A percentile compares a stretch with the other conserved stretches of the same genome.
Evolutionary conservation across 2,797 vertebrate genomes (phyloP).

Genomic region (Varecia variegata): DNA sequence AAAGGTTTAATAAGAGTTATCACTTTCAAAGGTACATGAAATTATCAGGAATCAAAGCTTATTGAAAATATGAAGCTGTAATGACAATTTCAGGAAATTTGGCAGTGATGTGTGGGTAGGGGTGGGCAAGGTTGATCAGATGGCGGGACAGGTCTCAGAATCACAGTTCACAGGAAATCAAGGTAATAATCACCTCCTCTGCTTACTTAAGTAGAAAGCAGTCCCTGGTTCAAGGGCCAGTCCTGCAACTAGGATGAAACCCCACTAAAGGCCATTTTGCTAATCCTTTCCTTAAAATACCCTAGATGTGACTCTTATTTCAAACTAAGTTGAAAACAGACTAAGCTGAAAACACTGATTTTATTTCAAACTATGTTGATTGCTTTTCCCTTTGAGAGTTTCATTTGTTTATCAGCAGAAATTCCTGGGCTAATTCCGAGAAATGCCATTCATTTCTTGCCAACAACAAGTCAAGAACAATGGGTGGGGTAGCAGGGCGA

Average conservation of each 20-base stretch:
- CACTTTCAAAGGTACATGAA: constrained; percentile 15
- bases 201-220: constrained; percentile 1
- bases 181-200: constrained; percentile 5
- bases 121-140: background rate
- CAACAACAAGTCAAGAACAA: constrained; percentile 72
- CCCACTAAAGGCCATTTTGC: constrained; percentile 23
- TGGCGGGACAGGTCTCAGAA: background rate
- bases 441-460: constrained; percentile 78
- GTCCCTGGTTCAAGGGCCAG: background rate
- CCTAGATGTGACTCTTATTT: constrained; percentile 63
- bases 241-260: constrained; percentile 29
- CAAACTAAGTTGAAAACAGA: constrained; percentile 73
- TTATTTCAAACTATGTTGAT: constrained; percentile 79
- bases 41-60: background rate
- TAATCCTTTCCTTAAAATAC: constrained; percentile 64
- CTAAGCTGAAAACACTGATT: constrained; percentile 74
- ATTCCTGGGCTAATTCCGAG: constrained; percentile 78
- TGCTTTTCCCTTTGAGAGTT: constrained; percentile 78
- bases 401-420: constrained; percentile 80
- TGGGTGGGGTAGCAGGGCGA: constrained; percentile 49
- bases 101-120: background rate
- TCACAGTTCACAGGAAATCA: constrained; percentile 23
- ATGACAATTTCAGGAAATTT: constrained; percentile 4
- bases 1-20: background rate
- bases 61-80: constrained; percentile 15